Conservation (phyloP, 2,113 vertebrate species). For the Nesoenas mayeri region DNA sequence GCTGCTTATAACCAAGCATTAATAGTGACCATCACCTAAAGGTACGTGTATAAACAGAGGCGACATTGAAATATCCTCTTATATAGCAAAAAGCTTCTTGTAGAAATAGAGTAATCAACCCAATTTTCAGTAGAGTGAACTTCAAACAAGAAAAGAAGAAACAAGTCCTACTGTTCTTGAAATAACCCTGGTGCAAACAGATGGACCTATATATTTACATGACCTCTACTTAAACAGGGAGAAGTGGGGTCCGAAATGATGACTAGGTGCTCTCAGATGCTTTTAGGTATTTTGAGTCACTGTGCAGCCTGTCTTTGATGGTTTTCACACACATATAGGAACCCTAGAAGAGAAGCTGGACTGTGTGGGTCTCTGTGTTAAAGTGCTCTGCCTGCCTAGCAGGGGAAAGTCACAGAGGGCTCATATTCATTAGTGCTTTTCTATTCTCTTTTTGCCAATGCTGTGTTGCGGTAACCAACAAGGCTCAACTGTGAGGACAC, state of each 20-base stretch:
- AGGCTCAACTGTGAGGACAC: background rate
- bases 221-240: background rate
- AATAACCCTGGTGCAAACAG: background rate
- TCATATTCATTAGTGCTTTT: background rate
- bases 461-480: background rate
- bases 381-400: background rate
- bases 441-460: background rate
- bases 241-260: background rate
- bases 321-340: background rate
- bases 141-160: background rate
- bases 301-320: background rate
- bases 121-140: background rate
- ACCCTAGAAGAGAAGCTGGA: background rate
- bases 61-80: background rate
- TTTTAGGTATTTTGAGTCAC: background rate
- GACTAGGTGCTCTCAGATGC: background rate
- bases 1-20: background rate
- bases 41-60: background rate
- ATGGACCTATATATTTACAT: background rate
- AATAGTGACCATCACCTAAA: background rate
- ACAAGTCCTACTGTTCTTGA: background rate
- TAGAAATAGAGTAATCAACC: background rate
- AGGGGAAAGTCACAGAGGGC: too few species aligned
- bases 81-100: background rate
- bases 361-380: rapidly evolving